Evolutionary conservation across 2,888 invertebrate genomes (phyloP).

Genomic region (Trachelus tabidus): DNA sequence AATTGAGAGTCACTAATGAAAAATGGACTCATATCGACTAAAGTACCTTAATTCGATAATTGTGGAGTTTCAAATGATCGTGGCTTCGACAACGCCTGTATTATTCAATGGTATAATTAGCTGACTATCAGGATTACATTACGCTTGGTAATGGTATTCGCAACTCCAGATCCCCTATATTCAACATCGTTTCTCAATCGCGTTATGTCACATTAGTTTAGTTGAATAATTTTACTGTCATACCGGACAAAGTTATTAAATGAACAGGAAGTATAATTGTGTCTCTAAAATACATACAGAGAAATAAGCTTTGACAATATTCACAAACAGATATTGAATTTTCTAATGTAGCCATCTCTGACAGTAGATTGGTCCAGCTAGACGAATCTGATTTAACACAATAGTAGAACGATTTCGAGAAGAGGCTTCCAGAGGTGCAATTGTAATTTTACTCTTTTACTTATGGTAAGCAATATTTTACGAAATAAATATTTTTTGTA

Average conservation of each 20-base stretch:
- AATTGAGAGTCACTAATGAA: background rate
- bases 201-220: background rate
- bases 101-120: background rate
- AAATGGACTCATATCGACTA: background rate
- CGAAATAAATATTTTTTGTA: background rate
- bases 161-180: background rate
- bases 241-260: background rate
- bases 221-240: background rate
- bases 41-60: background rate
- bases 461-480: background rate
- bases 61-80: background rate
- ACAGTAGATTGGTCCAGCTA: background rate
- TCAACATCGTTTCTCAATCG: background rate
- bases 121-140: background rate
- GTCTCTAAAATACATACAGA: background rate
- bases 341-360: background rate
- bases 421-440: background rate
- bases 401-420: background rate
- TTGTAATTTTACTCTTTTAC: background rate
- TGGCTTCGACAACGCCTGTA: background rate
- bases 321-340: background rate
- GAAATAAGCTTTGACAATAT: background rate
- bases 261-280: background rate
- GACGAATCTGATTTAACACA: background rate
- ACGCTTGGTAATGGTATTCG: background rate